These are phyloP conservation scores for Chaetodon trifasciatus DNA, from an alignment of 2,797 vertebrate genomes.

Conservation along the genomic window DNA sequence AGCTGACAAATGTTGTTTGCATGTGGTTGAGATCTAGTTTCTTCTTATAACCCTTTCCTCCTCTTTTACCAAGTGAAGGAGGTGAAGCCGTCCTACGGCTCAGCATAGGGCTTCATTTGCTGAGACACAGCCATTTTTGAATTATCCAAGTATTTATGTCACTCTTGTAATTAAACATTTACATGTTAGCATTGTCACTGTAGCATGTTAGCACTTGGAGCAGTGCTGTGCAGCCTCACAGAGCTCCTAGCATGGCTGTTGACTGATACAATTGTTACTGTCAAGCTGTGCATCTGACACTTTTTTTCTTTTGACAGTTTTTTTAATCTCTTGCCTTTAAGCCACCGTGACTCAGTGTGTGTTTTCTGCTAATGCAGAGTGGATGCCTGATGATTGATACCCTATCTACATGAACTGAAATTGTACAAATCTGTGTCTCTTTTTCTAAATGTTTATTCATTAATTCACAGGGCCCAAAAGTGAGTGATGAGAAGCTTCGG, in stretches of 20 bases:
- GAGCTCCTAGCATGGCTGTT: too few relatives aligned
- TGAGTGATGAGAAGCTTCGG: constrained; percentile 82
- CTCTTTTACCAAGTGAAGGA: too few relatives aligned
- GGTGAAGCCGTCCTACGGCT: not conserved
- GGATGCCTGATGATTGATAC: not conserved
- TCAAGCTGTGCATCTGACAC: not conserved
- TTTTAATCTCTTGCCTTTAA: not conserved
- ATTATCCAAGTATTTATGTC: not conserved
- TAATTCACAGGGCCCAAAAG: constrained; percentile 82
- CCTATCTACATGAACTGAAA: not conserved
- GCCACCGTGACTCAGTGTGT: too few relatives aligned
- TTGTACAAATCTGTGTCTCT: not conserved
- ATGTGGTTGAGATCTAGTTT: not conserved
- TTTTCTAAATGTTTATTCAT: constrained; percentile 7
- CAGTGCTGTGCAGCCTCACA: too few relatives aligned
- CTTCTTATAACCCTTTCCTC: too few relatives aligned
- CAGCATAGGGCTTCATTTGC: not conserved
- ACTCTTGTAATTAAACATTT: not conserved
- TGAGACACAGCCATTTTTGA: not conserved
- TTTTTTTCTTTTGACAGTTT: too few relatives aligned
- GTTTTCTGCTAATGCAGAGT: not conserved
- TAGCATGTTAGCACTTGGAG: too few relatives aligned
- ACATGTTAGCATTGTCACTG: too few relatives aligned
- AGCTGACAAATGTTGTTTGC: not conserved
- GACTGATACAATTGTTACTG: not conserved